Evolutionary conservation across 2,888 invertebrate species (phyloP).

Genomic region (Eledona agricola): DNA sequence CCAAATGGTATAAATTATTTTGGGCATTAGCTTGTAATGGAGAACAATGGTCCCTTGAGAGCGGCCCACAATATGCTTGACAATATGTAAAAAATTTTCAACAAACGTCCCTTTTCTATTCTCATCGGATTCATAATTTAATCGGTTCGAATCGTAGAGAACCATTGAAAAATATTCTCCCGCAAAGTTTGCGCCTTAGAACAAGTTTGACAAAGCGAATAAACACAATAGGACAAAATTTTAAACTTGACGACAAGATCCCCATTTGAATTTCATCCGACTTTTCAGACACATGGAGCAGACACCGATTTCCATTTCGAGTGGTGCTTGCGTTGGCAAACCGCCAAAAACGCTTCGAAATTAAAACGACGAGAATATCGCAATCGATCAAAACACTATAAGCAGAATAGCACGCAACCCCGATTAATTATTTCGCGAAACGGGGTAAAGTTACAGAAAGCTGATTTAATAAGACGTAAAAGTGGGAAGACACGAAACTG

Average conservation of each 20-base stretch:
- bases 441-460: conserved; percentile 37
- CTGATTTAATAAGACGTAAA: conserved; percentile 54
- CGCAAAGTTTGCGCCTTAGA: conserved; percentile 1
- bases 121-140: conserved; percentile 22
- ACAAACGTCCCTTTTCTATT: conserved; percentile 3
- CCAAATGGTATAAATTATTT: conserved; percentile 9
- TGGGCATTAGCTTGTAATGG: conserved; percentile 7
- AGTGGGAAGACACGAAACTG: conserved; percentile 49
- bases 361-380: neutral
- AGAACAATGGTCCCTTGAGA: conserved; percentile 21
- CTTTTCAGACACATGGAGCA: neutral
- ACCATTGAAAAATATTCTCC: conserved; percentile 17
- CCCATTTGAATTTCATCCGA: conserved; percentile 2
- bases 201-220: conserved; percentile 8
- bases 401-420: neutral
- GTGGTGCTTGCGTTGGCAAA: too few species aligned
- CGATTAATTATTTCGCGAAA: conserved; percentile 26
- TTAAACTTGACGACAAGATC: conserved; percentile 4
- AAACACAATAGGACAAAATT: conserved; percentile 21
- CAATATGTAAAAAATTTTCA: conserved; percentile 13
- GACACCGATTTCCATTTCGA: neutral
- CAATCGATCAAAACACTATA: conserved; percentile 1
- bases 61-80: conserved; percentile 3
- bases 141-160: conserved; percentile 1
- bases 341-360: conserved; percentile 2